phyloP scores from a whole-genome alignment of 2,888 invertebrate species.

The Eristalinus aeneus region DNA sequence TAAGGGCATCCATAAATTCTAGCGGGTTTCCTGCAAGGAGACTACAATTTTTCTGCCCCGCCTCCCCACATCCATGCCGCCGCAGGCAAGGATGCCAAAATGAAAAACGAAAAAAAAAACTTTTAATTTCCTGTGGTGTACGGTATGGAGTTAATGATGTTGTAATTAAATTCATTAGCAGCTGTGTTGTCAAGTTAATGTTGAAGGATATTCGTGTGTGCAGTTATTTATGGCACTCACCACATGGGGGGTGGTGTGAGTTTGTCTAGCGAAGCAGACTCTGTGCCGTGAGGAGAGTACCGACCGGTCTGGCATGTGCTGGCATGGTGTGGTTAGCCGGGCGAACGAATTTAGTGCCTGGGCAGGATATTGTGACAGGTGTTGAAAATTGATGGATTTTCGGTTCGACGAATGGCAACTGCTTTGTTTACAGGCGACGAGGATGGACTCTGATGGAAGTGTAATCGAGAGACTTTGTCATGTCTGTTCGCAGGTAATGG shows the following conservation, averaged over 20 bases:
- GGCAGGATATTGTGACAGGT: conserved; percentile 28
- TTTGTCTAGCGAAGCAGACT: conserved; percentile 3
- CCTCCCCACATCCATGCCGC: conserved; percentile 1
- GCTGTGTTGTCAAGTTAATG: conserved; percentile 65
- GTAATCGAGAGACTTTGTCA: not conserved
- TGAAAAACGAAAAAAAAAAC: conserved; percentile 21
- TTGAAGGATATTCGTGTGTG: conserved; percentile 59
- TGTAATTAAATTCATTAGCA: conserved; percentile 70
- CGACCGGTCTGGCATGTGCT: not conserved
- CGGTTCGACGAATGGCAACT: not conserved
- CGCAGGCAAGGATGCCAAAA: conserved; percentile 5
- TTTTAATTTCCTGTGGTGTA: conserved; percentile 65
- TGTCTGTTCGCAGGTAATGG: not conserved
- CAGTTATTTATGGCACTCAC: conserved; percentile 53
- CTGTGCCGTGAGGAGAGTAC: not conserved
- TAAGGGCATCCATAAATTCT: conserved; percentile 66
- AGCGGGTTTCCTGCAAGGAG: conserved; percentile 44
- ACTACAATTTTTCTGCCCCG: conserved; percentile 11
- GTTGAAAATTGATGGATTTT: conserved; percentile 28
- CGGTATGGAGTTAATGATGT: conserved; percentile 67
- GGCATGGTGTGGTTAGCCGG: not conserved
- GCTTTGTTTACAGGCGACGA: not conserved
- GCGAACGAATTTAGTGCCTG: conserved; percentile 7
- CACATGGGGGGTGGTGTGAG: conserved; percentile 2
- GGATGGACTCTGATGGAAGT: not conserved